Conservation (phyloP, 2,113 vertebrate genomes). For the Leptocoma aspasia region DNA sequence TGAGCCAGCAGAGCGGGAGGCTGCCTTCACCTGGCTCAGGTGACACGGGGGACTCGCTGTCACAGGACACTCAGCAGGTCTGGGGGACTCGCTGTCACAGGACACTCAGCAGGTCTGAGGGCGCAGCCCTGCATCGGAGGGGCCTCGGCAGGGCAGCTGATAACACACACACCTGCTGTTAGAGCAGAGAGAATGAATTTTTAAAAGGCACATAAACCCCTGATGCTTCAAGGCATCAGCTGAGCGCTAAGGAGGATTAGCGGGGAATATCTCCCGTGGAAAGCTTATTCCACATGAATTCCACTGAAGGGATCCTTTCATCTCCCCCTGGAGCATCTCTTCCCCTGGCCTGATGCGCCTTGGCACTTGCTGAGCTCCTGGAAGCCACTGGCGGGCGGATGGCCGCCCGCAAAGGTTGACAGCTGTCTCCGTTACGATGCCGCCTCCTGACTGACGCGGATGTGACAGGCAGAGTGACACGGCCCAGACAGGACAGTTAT, state of each 20-base stretch:
- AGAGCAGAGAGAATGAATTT: conserved; percentile 18
- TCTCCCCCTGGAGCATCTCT: conserved; percentile 51
- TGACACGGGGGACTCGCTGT: fast-evolving
- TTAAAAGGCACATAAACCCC: conserved; percentile 47
- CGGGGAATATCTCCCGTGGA: conserved; percentile 53
- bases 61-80: fast-evolving
- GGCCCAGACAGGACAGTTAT: background rate
- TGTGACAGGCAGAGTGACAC: background rate
- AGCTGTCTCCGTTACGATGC: background rate
- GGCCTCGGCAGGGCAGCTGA: background rate
- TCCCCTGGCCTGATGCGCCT: conserved; percentile 49
- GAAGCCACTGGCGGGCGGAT: background rate
- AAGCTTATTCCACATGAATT: conserved; percentile 67
- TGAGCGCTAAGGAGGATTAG: conserved; percentile 57
- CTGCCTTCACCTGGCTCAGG: background rate
- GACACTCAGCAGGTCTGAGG: fast-evolving
- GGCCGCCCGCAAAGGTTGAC: conserved; percentile 17
- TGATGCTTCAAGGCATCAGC: conserved; percentile 50
- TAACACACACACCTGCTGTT: background rate
- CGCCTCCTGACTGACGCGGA: background rate
- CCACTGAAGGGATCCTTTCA: conserved; percentile 63
- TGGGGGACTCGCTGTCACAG: background rate
- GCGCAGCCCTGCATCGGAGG: fast-evolving
- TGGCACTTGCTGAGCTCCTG: conserved; percentile 46
- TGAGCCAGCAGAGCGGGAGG: too few relatives aligned